These are phyloP conservation scores for Cosmia pyralina DNA, from an alignment of 2,888 invertebrate species.

Conservation along the genomic window DNA sequence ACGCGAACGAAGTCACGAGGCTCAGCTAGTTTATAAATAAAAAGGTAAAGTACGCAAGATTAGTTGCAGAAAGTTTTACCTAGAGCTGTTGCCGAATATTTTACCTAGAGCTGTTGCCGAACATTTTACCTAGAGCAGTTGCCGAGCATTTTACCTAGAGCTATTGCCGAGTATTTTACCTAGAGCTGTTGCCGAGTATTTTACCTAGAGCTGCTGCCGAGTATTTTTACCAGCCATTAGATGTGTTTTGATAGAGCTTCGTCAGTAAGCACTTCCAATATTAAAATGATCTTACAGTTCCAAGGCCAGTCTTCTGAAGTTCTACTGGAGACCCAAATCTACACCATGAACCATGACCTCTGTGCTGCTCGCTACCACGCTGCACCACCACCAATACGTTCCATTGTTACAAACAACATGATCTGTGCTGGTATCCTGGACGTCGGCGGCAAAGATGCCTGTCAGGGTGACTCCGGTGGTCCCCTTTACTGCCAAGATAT, in stretches of 20 bases:
- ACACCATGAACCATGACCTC: slow-evolving; percentile 33
- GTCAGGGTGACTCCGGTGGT: slow-evolving; percentile 88
- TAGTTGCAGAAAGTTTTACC: too few species aligned
- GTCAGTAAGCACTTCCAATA: not conserved
- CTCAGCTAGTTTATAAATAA: too few species aligned
- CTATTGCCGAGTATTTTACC: too few species aligned
- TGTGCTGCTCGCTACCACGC: slow-evolving; percentile 42
- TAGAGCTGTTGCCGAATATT: too few species aligned
- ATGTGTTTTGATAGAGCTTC: too few species aligned
- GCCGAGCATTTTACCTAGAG: too few species aligned
- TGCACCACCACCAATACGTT: not conserved
- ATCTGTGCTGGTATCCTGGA: slow-evolving; percentile 78
- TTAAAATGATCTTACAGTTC: not conserved
- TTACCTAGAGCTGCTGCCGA: not conserved
- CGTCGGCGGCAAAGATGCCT: slow-evolving; percentile 75
- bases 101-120: too few species aligned
- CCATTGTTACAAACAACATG: slow-evolving; percentile 76
- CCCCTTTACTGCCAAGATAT: slow-evolving; percentile 80
- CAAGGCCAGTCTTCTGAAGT: slow-evolving; percentile 13
- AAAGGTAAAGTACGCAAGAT: too few species aligned
- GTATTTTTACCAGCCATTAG: not conserved
- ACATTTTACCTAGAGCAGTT: too few species aligned
- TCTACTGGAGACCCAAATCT: slow-evolving; percentile 36
- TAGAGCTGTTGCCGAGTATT: too few species aligned
- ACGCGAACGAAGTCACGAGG: too few species aligned